Percentiles rank a stretch among this genome's conserved stretches.
Conservation (phyloP, 2,888 invertebrate genomes). For the Nomada ruficornis region DNA sequence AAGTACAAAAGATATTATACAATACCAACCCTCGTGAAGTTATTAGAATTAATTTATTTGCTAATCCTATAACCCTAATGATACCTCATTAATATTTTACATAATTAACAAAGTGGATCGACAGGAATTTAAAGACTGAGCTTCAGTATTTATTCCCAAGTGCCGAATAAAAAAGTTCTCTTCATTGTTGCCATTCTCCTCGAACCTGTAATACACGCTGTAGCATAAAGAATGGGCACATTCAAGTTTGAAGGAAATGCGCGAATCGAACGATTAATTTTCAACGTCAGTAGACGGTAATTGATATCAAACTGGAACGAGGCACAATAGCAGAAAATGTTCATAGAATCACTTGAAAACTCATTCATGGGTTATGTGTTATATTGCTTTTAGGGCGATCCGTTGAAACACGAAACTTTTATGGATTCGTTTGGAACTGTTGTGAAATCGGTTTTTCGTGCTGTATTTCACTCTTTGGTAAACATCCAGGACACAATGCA, state of each 20-base stretch:
- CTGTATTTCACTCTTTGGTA: conserved; percentile 37
- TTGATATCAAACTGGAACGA: conserved; percentile 9
- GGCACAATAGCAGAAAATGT: conserved; percentile 23
- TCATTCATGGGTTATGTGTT: conserved; percentile 38
- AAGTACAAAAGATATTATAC: too few species aligned
- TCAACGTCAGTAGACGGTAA: not conserved
- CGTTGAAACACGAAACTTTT: conserved; percentile 41
- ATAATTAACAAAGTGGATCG: too few species aligned
- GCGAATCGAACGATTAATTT: conserved; percentile 14
- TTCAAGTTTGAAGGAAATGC: not conserved
- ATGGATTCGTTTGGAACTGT: conserved; percentile 36
- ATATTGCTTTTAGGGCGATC: conserved; percentile 30
- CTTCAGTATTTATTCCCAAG: too few species aligned
- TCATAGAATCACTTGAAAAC: conserved; percentile 23
- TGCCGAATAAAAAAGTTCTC: too few species aligned
- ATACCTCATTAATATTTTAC: too few species aligned
- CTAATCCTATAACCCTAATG: too few species aligned
- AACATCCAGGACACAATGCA: conserved; percentile 38
- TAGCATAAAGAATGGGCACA: too few species aligned
- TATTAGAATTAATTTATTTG: too few species aligned
- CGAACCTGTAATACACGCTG: too few species aligned
- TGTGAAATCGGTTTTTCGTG: conserved; percentile 36
- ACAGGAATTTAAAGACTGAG: too few species aligned
- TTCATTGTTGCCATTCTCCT: too few species aligned
- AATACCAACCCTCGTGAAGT: too few species aligned